A percentile compares a stretch with the other conserved stretches of the same genome.
Evolutionary conservation across 2,113 vertebrate species (phyloP).

Genomic region (Ochotona curzoniae): DNA sequence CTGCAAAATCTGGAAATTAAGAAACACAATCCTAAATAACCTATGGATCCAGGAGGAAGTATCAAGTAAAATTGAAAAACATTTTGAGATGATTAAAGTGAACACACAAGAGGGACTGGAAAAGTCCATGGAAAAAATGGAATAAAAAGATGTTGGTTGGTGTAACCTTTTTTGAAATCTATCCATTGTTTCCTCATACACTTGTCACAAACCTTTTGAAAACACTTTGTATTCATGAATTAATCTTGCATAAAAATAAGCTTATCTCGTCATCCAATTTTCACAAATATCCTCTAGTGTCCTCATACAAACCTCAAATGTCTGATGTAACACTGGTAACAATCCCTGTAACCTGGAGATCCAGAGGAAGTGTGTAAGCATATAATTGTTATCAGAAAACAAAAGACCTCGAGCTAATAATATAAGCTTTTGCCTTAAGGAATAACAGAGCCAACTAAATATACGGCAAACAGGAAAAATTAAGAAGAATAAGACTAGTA

Average conservation of each 20-base stretch:
- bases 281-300: no score
- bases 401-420: background rate
- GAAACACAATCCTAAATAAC: background rate
- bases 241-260: no score
- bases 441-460: background rate
- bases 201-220: no score
- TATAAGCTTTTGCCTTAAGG: background rate
- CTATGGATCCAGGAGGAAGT: background rate
- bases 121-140: no score
- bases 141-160: no score
- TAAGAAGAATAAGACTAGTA: conserved; percentile 21
- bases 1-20: background rate
- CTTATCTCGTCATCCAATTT: no score
- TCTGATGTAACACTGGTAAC: background rate
- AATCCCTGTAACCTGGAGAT: background rate
- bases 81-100: background rate
- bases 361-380: background rate
- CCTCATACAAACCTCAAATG: background rate
- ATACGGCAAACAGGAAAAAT: background rate
- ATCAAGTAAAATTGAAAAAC: background rate
- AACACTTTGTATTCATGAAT: no score
- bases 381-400: background rate
- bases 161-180: no score
- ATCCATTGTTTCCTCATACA: no score
- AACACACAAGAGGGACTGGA: background rate